phyloP scores from a whole-genome alignment of 2,888 invertebrate genomes.

The Arge pagana region DNA sequence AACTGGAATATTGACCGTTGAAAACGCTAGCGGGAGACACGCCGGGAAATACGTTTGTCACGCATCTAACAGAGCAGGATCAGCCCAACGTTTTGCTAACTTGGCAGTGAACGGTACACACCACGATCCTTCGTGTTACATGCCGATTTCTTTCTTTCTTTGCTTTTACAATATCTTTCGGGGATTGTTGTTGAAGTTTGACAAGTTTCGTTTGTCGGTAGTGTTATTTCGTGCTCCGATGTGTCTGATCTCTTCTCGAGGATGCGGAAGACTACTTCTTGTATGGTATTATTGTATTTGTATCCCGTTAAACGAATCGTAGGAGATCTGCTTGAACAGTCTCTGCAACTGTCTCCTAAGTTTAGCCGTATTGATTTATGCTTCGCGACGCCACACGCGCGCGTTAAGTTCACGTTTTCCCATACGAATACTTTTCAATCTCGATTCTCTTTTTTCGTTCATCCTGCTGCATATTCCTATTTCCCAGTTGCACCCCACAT shows the following conservation, averaged over 20 bases:
- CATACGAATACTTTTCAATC: too few relatives aligned
- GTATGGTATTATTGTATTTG: slow-evolving; percentile 20
- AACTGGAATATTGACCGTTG: slow-evolving; percentile 68
- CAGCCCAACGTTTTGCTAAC: slow-evolving; percentile 67
- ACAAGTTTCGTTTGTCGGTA: slow-evolving; percentile 9
- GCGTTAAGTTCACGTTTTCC: too few relatives aligned
- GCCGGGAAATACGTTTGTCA: slow-evolving; percentile 74
- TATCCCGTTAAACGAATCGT: slow-evolving; percentile 12
- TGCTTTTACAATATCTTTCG: slow-evolving; percentile 14
- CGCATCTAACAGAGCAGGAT: slow-evolving; percentile 70
- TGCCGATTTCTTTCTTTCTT: slow-evolving; percentile 3
- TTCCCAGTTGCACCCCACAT: slow-evolving; percentile 68
- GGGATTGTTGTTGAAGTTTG: slow-evolving; percentile 12
- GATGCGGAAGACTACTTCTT: slow-evolving; percentile 15
- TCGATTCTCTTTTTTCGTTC: slow-evolving; percentile 35
- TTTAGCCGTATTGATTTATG: too few relatives aligned
- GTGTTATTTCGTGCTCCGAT: too few relatives aligned
- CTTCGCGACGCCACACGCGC: too few relatives aligned
- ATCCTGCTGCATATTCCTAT: slow-evolving; percentile 21
- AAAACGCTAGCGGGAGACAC: slow-evolving; percentile 68
- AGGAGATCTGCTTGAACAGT: slow-evolving; percentile 6
- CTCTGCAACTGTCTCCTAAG: too few relatives aligned
- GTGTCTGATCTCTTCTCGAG: neutral
- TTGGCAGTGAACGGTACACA: slow-evolving; percentile 71
- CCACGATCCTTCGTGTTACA: neutral